Conservation (phyloP, 2,113 vertebrate genomes). For the Phylloscopus trochilus region DNA sequence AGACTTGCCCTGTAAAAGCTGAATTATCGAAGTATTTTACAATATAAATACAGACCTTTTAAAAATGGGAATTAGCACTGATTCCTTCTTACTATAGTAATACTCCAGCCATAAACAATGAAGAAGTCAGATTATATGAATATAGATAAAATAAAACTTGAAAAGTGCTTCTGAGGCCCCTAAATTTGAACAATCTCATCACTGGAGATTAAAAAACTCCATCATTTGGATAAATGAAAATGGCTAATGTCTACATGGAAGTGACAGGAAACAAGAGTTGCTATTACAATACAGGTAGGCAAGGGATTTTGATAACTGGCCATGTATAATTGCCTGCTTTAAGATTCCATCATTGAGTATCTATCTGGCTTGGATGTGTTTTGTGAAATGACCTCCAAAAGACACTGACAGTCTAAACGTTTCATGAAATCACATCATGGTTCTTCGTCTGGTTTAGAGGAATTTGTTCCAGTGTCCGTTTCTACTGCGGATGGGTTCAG, state of each 20-base stretch:
- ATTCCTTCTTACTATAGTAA: background rate
- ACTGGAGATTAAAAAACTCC: background rate
- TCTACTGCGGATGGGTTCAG: background rate
- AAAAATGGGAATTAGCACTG: background rate
- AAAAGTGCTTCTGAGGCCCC: background rate
- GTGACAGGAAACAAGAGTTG: background rate
- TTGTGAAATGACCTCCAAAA: background rate
- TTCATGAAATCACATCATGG: background rate
- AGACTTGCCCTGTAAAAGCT: background rate
- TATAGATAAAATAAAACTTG: background rate
- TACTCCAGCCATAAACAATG: background rate
- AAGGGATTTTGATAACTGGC: background rate
- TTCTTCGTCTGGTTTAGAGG: background rate
- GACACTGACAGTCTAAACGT: background rate
- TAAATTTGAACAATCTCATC: background rate
- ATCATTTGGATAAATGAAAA: background rate
- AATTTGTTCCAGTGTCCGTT: background rate
- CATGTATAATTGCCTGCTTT: background rate
- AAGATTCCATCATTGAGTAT: background rate
- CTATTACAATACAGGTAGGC: background rate
- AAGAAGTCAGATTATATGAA: background rate
- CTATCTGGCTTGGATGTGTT: background rate
- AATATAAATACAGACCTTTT: background rate
- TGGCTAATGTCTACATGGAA: background rate
- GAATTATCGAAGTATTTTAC: background rate